Percentiles rank a stretch among this genome's conserved stretches.
These are phyloP conservation scores for Eupithecia subumbrata DNA, from an alignment of 2,888 invertebrate species.

Conservation along the genomic window DNA sequence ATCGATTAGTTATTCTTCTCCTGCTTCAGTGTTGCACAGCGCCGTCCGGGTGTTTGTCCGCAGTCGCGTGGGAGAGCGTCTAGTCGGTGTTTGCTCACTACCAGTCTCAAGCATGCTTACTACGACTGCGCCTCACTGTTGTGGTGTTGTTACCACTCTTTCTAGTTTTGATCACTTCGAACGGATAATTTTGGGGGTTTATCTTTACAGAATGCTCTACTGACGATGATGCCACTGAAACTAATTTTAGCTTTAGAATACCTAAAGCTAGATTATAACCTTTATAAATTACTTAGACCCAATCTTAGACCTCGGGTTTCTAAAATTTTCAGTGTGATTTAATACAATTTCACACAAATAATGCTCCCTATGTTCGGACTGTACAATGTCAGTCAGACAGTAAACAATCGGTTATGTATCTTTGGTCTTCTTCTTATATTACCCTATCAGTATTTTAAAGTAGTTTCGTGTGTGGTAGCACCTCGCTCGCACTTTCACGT, in stretches of 20 bases:
- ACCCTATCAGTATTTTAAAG: not conserved
- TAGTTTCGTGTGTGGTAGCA: slow-evolving; percentile 17
- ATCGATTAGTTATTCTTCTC: not conserved
- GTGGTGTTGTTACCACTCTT: not conserved
- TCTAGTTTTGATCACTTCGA: not conserved
- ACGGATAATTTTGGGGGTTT: not conserved
- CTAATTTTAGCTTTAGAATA: not conserved
- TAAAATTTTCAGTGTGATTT: not conserved
- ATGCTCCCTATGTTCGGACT: not conserved
- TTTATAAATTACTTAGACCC: too few relatives aligned
- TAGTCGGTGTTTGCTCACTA: slow-evolving; percentile 36
- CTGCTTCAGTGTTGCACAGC: slow-evolving; percentile 17
- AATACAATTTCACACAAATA: not conserved
- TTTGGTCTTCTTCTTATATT: not conserved
- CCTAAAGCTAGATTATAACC: too few relatives aligned
- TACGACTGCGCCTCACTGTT: slow-evolving; percentile 1
- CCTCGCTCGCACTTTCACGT: not conserved
- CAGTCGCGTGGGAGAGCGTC: slow-evolving; percentile 36
- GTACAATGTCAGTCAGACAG: not conserved
- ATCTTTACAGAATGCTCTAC: not conserved
- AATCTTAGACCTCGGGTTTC: not conserved
- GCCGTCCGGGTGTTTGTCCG: slow-evolving; percentile 33
- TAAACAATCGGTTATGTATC: not conserved
- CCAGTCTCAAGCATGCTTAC: slow-evolving; percentile 29
- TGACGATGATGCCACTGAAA: not conserved